Percentiles rank a stretch among this genome's conserved stretches.
phyloP scores from a whole-genome alignment of 2,888 invertebrate genomes.

The Lycocerus yunnanus region DNA sequence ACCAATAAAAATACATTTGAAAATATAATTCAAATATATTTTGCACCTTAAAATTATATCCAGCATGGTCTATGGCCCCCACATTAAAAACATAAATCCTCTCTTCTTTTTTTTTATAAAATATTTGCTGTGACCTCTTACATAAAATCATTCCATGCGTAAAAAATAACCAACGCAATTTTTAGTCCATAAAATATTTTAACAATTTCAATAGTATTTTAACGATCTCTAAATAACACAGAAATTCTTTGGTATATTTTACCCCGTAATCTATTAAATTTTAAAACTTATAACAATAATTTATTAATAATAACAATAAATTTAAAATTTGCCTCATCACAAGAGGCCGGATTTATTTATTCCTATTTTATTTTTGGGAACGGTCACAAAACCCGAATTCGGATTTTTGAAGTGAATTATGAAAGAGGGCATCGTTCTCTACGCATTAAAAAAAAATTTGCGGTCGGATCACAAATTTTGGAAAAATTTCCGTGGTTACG shows the following conservation, averaged over 20 bases:
- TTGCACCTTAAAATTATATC: neutral
- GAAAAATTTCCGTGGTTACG: no score
- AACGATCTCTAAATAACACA: neutral
- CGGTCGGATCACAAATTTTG: no score
- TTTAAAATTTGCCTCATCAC: neutral
- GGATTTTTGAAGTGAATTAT: no score
- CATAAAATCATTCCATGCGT: neutral
- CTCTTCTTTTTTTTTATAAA: neutral
- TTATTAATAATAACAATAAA: neutral
- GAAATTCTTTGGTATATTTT: neutral
- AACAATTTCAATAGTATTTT: neutral
- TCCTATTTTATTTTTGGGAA: neutral
- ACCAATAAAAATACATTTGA: neutral
- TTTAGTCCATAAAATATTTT: neutral
- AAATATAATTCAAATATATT: neutral
- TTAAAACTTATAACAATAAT: neutral
- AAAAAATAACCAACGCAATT: neutral
- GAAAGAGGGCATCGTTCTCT: no score
- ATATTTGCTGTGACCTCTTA: neutral
- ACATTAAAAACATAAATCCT: neutral
- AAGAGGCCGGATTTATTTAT: neutral
- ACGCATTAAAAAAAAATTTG: no score
- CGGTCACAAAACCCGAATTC: no score
- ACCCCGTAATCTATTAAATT: neutral
- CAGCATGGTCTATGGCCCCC: neutral